Evolutionary conservation across 2,797 vertebrate genomes (phyloP).

Genomic region (Rhodeus uyekii): DNA sequence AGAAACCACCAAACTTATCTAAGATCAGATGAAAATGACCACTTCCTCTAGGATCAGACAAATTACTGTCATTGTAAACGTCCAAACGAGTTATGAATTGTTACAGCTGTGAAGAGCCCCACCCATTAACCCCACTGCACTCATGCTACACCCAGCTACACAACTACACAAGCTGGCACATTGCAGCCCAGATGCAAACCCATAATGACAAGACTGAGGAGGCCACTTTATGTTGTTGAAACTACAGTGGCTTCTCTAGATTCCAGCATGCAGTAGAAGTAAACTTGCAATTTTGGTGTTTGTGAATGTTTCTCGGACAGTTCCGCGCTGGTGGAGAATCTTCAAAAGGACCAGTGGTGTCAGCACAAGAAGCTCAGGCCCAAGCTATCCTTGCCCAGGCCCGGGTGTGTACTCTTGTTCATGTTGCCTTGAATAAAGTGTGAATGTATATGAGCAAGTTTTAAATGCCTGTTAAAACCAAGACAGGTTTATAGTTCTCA

Average conservation of each 20-base stretch:
- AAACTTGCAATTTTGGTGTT: slow-evolving; percentile 2
- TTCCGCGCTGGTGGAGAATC: slow-evolving; percentile 93
- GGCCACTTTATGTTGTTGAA: slow-evolving; percentile 4
- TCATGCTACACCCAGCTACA: not conserved
- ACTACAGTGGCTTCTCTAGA: slow-evolving; percentile 22
- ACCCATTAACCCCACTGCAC: slow-evolving; percentile 42
- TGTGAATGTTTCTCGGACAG: slow-evolving; percentile 69
- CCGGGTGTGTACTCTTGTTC: slow-evolving; percentile 78
- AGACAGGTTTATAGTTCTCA: slow-evolving; percentile 59
- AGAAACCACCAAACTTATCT: slow-evolving; percentile 49
- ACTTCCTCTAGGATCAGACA: slow-evolving; percentile 50
- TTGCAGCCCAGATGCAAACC: slow-evolving; percentile 20
- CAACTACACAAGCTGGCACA: slow-evolving; percentile 31
- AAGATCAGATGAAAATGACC: slow-evolving; percentile 59
- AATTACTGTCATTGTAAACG: slow-evolving; percentile 72
- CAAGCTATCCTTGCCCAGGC: slow-evolving; percentile 97
- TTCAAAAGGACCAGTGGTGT: slow-evolving; percentile 90
- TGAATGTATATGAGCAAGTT: not conserved
- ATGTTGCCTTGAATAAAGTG: not conserved
- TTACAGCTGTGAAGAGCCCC: slow-evolving; percentile 64
- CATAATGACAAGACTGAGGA: slow-evolving; percentile 23
- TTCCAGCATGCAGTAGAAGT: slow-evolving; percentile 20
- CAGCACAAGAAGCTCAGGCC: slow-evolving; percentile 95
- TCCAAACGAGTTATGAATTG: slow-evolving; percentile 66
- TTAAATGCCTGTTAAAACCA: slow-evolving; percentile 27